A percentile compares a stretch with the other conserved stretches of the same genome.
These are phyloP conservation scores for Strongylocentrotus purpuratus DNA, from an alignment of 35 echinoderm and acorn worm species.

Conservation along the genomic window DNA sequence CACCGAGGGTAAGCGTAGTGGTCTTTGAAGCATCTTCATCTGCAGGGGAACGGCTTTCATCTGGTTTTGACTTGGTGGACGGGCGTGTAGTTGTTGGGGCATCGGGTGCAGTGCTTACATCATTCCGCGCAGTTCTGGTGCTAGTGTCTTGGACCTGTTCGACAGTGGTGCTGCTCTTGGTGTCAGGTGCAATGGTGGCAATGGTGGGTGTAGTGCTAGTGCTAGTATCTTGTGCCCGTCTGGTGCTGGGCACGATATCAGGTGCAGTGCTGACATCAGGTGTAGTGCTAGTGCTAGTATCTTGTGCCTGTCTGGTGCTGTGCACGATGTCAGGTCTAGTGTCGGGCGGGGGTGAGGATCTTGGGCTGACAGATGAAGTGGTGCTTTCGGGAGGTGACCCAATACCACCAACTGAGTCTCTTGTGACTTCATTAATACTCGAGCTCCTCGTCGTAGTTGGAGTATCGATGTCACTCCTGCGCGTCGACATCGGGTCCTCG, in stretches of 20 bases:
- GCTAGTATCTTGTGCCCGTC: background rate
- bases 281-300: too few relatives aligned
- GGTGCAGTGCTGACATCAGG: too few relatives aligned
- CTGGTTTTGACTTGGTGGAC: background rate
- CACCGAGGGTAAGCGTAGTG: background rate
- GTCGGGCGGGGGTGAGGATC: background rate
- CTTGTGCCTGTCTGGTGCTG: too few relatives aligned
- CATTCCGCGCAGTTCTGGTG: background rate
- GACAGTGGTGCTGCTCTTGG: background rate
- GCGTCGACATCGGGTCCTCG: background rate
- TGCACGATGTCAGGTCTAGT: background rate
- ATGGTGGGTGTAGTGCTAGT: background rate
- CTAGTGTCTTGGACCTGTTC: background rate
- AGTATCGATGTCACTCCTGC: background rate
- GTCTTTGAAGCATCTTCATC: background rate
- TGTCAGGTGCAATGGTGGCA: too few relatives aligned
- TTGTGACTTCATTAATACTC: background rate
- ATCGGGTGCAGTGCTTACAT: background rate
- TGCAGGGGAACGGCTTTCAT: background rate
- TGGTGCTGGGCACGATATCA: background rate
- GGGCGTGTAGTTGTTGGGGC: background rate
- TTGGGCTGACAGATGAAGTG: background rate
- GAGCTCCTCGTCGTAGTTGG: background rate
- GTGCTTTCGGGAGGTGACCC: background rate
- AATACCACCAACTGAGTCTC: background rate